Base-by-base conservation (phyloP, 2,888 invertebrate genomes). In the Lumbricus terrestris region DNA sequence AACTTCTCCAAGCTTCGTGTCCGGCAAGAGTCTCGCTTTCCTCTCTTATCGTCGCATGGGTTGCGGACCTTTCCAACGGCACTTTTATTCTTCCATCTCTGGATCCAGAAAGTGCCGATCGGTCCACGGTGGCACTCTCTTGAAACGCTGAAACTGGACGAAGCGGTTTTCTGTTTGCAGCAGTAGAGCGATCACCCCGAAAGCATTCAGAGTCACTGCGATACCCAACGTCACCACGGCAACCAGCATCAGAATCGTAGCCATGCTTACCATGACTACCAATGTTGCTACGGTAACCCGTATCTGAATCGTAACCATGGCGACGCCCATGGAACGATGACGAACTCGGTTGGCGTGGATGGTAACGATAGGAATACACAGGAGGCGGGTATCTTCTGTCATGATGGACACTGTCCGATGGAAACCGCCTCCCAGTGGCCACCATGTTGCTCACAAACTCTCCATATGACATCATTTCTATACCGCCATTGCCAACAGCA, bases 231-330 rank as follows among this genome's bases (percentile, higher is more conserved):
- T 85, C 85, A 35, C 37, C 85, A 85, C 85, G 85, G 37, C 37
- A 85, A 18, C 37, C 85, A 85, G 37, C 85, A 34, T 85, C 85
- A 34, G 85, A 85, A 35, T 85, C 85, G 16, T 85, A 16, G 85
- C 85, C 85, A 85, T 37, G 85, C 8, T 33, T 34, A 47, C 47
- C 40, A 11, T 15, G 90, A 90, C 37, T 90, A 88, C 18, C 90
- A 47, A 82, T 91, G 42, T 94, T 94, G 92, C 94, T 94, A 47
- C 93, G 92, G 92, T 94, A 94, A 90, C 94, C 94, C 13, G 94
- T 94, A 91, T 94, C 94, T 0, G 94, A 94, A 89, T 94, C 94
- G 90, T 94, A 94, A 23, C 94, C 94, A 88, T 89, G 82, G 33
- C 91, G 37, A 29, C 90, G 88, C 34, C 38, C 38, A 18, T 13